Percentiles rank a stretch among this genome's conserved stretches.
Conservation (phyloP, 2,797 vertebrate genomes). For the Myotis vivesi region DNA sequence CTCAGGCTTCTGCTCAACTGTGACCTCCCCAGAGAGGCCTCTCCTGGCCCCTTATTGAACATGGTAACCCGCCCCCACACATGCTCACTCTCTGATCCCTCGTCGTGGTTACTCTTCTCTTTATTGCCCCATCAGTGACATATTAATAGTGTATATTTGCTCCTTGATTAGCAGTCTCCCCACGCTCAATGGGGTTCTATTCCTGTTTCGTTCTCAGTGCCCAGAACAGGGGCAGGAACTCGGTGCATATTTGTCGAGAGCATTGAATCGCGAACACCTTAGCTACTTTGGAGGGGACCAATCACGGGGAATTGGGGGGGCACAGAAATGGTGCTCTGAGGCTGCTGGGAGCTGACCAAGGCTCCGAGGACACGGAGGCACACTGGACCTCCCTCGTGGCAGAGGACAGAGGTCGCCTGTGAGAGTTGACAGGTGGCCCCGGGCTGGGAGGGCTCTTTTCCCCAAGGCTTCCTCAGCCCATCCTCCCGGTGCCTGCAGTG, state of each 20-base stretch:
- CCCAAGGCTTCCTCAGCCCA: not conserved
- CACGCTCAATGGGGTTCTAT: not conserved
- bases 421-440: not conserved
- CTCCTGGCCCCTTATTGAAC: not conserved
- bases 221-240: not conserved
- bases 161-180: not conserved
- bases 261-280: fast-evolving
- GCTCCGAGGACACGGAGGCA: not conserved
- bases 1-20: not conserved
- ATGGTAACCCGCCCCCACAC: not conserved
- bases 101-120: not conserved
- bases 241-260: not conserved
- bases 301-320: no score
- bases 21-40: not conserved
- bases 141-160: not conserved
- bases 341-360: not conserved
- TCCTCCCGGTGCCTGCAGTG: no score
- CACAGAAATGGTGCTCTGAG: not conserved
- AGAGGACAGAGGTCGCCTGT: not conserved
- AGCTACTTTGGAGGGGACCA: not conserved
- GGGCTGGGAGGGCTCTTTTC: not conserved
- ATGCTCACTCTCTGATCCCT: not conserved
- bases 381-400: no score
- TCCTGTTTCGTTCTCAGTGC: not conserved
- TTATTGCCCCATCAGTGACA: not conserved